Evolutionary conservation across 2,797 vertebrate genomes (phyloP).

Genomic region (Sebastes alutus): DNA sequence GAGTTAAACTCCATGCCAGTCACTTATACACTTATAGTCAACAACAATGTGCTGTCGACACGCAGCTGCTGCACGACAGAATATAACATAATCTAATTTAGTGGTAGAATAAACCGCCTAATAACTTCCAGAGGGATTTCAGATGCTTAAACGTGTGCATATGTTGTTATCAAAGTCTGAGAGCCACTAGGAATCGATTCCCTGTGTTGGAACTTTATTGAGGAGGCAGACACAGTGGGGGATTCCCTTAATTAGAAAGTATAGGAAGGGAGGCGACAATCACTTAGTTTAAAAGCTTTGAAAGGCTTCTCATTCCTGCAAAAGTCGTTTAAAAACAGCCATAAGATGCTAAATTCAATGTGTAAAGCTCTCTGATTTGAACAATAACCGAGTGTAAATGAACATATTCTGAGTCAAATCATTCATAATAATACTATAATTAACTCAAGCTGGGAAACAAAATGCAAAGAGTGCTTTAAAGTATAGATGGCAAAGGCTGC

Average conservation of each 20-base stretch:
- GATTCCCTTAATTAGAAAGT: slow-evolving; percentile 15
- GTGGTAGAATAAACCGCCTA: slow-evolving; percentile 11
- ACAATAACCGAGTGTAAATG: background rate
- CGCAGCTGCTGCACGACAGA: slow-evolving; percentile 11
- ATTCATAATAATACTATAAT: background rate
- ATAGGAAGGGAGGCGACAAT: background rate
- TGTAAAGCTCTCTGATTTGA: background rate
- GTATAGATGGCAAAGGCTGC: background rate
- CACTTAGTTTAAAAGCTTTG: background rate
- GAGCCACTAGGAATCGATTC: slow-evolving; percentile 14
- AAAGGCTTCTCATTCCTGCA: background rate
- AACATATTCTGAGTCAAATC: background rate
- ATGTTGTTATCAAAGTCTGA: slow-evolving; percentile 6
- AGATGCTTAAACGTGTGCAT: slow-evolving; percentile 1
- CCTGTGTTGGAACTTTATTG: slow-evolving; percentile 16
- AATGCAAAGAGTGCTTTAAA: slow-evolving; percentile 8
- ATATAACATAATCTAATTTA: slow-evolving; percentile 37
- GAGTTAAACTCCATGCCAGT: slow-evolving; percentile 49
- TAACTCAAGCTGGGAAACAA: background rate
- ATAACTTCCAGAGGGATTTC: slow-evolving; percentile 22
- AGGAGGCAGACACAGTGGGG: background rate
- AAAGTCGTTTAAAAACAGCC: background rate
- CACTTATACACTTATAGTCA: slow-evolving; percentile 32
- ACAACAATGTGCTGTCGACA: slow-evolving; percentile 38
- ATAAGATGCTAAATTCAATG: background rate